These are phyloP conservation scores for Phytoseiulus persimilis DNA, from an alignment of 2,888 invertebrate genomes.

Conservation along the genomic window DNA sequence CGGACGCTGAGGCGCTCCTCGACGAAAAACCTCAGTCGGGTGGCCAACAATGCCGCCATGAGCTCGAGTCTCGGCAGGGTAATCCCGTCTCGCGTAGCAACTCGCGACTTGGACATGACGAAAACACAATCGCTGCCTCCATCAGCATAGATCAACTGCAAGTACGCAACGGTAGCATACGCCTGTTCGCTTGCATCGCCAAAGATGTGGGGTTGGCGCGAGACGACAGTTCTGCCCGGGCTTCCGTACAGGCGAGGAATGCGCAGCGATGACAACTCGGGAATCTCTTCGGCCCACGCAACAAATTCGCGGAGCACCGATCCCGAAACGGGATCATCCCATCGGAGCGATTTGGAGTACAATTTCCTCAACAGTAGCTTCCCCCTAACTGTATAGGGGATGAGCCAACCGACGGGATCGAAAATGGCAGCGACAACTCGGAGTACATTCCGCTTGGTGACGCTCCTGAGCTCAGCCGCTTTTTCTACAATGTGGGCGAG, in stretches of 20 bases:
- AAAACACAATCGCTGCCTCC: background rate
- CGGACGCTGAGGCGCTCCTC: background rate
- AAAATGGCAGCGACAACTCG: conserved; percentile 14
- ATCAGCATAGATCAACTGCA: background rate
- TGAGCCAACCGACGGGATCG: conserved; percentile 25
- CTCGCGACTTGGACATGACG: background rate
- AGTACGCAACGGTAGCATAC: background rate
- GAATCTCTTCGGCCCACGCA: background rate
- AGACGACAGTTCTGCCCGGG: background rate
- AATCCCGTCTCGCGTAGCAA: background rate
- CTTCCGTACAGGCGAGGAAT: conserved; percentile 7
- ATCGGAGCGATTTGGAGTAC: background rate
- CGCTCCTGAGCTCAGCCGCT: background rate
- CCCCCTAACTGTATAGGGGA: background rate
- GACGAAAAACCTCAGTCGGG: background rate
- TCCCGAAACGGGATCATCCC: background rate
- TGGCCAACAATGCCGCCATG: background rate
- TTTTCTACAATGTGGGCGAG: background rate
- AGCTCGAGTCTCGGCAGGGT: background rate
- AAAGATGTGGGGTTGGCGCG: background rate
- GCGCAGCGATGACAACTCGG: background rate
- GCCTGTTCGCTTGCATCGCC: conserved; percentile 6
- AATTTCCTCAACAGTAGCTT: background rate
- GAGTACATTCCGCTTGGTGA: conserved; percentile 7
- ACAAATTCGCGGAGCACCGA: background rate